These are phyloP conservation scores for Mellivora capensis DNA, from an alignment of 2,113 vertebrate genomes.

Conservation along the genomic window DNA sequence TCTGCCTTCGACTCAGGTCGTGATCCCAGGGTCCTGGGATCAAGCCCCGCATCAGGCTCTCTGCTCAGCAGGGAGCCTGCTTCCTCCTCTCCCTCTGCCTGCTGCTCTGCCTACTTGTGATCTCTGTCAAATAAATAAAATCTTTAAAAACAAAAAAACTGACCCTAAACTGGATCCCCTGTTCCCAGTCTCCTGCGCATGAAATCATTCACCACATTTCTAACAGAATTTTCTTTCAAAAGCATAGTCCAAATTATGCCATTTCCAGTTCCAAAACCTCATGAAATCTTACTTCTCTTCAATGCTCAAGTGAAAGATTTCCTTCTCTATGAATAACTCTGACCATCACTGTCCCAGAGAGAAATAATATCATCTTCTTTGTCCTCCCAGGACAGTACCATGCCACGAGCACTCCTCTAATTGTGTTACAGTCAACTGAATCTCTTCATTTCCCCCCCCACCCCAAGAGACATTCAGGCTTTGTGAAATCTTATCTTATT, in stretches of 20 bases:
- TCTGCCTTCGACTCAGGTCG: too few relatives aligned
- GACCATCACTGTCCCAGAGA: background rate
- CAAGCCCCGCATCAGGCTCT: too few relatives aligned
- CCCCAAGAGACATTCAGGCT: background rate
- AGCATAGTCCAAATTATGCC: background rate
- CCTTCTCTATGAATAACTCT: background rate
- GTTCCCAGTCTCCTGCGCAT: background rate
- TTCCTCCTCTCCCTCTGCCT: too few relatives aligned
- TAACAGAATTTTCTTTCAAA: slow-evolving; percentile 9
- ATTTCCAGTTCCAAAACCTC: background rate
- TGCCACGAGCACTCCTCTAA: background rate
- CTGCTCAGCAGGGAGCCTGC: too few relatives aligned
- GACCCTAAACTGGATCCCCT: background rate
- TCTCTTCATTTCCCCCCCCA: background rate
- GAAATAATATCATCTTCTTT: background rate
- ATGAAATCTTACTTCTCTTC: background rate
- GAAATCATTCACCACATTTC: background rate
- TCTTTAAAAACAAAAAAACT: too few relatives aligned
- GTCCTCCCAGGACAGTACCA: background rate
- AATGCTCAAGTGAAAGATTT: background rate
- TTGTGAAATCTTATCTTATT: background rate
- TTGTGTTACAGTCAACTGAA: background rate
- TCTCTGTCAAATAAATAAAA: too few relatives aligned
- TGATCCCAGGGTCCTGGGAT: too few relatives aligned
- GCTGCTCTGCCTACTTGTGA: too few relatives aligned